Conservation (phyloP, 37 sponge, comb jelly and placozoan genomes). For the Hexactinellida sp. region DNA sequence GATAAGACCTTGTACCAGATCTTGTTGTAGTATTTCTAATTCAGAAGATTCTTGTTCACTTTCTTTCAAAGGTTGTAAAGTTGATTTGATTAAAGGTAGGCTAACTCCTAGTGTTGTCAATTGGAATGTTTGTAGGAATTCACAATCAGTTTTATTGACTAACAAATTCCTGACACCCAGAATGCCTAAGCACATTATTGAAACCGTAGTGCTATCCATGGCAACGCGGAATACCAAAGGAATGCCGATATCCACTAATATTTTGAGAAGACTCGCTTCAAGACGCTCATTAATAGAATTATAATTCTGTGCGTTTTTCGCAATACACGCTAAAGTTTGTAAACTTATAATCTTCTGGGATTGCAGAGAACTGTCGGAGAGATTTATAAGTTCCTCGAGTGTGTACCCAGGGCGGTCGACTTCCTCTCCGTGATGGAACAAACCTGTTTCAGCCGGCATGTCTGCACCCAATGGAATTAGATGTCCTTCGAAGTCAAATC, state of each 20-base stretch:
- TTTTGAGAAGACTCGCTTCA: conserved; percentile 21
- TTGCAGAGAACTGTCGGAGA: conserved; percentile 48
- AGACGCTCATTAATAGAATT: background rate
- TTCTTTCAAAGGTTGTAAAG: background rate
- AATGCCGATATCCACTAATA: conserved; percentile 34
- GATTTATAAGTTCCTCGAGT: conserved; percentile 43
- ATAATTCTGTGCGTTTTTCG: conserved; percentile 16
- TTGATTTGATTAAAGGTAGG: background rate
- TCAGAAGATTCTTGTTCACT: background rate
- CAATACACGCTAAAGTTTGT: conserved; percentile 28
- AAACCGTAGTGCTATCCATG: conserved; percentile 40
- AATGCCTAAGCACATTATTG: background rate
- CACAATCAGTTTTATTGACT: background rate
- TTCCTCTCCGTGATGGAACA: conserved; percentile 80
- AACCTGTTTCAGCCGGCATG: conserved; percentile 38
- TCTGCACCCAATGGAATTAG: conserved; percentile 34
- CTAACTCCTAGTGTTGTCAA: background rate
- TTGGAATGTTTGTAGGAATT: background rate
- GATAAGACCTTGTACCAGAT: conserved; percentile 43
- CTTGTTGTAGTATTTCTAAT: background rate
- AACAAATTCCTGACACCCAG: background rate
- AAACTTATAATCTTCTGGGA: conserved; percentile 61
- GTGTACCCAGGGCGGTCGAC: conserved; percentile 51
- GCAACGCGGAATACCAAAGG: conserved; percentile 54
- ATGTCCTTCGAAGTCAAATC: conserved; percentile 62